phyloP scores from a whole-genome alignment of 2,797 vertebrate genomes.

The Threskiornis aethiopicus region DNA sequence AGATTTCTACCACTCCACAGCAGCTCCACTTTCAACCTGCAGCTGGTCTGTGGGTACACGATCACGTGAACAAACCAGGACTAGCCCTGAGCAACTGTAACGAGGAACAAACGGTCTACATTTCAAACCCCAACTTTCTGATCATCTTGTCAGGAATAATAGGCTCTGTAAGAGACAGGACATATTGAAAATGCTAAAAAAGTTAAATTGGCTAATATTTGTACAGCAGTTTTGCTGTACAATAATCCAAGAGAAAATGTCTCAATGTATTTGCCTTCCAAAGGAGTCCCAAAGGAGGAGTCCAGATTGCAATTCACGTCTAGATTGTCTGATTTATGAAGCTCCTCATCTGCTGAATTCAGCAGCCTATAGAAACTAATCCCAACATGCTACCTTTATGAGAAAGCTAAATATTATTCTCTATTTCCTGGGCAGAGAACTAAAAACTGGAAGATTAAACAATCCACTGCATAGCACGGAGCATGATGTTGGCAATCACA shows the following conservation, averaged over 20 bases:
- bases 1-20: background rate
- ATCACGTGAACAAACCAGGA: background rate
- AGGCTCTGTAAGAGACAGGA: background rate
- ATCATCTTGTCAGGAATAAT: background rate
- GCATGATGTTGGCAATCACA: background rate
- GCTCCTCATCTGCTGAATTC: conserved; percentile 2
- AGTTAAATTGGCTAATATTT: background rate
- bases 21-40: background rate
- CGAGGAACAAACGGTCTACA: background rate
- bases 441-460: background rate
- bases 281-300: background rate
- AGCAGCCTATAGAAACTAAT: background rate
- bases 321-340: conserved; percentile 16
- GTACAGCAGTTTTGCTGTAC: background rate
- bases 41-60: background rate
- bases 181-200: background rate
- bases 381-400: background rate
- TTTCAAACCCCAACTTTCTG: background rate
- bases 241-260: background rate
- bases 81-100: background rate
- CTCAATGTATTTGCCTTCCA: background rate
- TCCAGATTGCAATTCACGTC: background rate
- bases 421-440: background rate
- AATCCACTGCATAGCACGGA: background rate
- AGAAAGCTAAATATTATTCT: background rate